A percentile compares a stretch with the other conserved stretches of the same genome.
phyloP scores from a whole-genome alignment of 2,888 invertebrate genomes.

The Spodoptera exigua region DNA sequence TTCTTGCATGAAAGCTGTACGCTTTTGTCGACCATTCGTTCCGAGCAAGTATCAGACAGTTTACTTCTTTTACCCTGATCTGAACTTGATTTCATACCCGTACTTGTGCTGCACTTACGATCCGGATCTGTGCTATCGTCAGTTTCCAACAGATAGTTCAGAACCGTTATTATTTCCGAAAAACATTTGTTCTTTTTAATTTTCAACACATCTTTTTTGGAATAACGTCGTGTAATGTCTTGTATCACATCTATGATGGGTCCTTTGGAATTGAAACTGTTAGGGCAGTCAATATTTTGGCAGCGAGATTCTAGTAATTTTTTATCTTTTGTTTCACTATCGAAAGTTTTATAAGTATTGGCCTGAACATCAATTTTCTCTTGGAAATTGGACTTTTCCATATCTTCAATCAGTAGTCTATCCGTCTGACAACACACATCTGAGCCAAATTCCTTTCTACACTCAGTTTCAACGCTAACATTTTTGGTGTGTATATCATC shows the following conservation, averaged over 20 bases:
- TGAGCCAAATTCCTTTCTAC: not conserved
- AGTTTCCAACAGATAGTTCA: conserved; percentile 83
- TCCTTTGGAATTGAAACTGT: conserved; percentile 54
- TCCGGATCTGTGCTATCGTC: conserved; percentile 73
- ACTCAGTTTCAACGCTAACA: conserved; percentile 33
- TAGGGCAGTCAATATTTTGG: conserved; percentile 5
- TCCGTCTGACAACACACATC: conserved; percentile 37
- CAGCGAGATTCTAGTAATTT: conserved; percentile 3
- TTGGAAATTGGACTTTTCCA: not conserved
- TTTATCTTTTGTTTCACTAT: not conserved
- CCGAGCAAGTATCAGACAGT: conserved; percentile 35
- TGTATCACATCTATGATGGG: conserved; percentile 78
- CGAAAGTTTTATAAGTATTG: not conserved
- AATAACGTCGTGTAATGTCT: conserved; percentile 82
- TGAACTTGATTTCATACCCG: conserved; percentile 27
- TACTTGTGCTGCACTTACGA: conserved; percentile 35
- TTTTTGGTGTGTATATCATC: conserved; percentile 15
- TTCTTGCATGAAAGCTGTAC: conserved; percentile 65
- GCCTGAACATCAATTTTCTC: not conserved
- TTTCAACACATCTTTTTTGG: conserved; percentile 76
- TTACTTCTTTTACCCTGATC: conserved; percentile 14
- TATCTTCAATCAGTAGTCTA: not conserved
- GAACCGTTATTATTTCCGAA: conserved; percentile 79
- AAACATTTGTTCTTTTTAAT: conserved; percentile 80
- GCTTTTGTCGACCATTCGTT: conserved; percentile 69